Base-by-base conservation (phyloP, 2,113 vertebrate genomes). In the Spilogale gracilis region DNA sequence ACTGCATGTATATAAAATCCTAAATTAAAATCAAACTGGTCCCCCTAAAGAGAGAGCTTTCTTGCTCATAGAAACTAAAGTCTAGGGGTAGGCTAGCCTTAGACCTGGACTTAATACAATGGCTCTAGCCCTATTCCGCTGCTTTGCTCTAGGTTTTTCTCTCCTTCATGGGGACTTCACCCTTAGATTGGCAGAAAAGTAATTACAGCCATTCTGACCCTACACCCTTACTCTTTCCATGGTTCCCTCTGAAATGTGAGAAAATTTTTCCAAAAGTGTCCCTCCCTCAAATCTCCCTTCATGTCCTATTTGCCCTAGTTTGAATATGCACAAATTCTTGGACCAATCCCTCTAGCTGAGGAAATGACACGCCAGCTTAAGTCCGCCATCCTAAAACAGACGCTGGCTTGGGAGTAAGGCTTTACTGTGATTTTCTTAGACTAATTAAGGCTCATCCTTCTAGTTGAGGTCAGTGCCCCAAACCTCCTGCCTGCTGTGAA, bases 361-460 rank as follows among this genome's bases (percentile, higher is more conserved):
- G 69, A 90, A 83, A 84, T 67, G 76, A 25, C 81, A 67, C 52
- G 54, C 58, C 17, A 85, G 6, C 32, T 80, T 23, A 97, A 16
- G 23, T 12, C 52, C 67, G 27, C 69, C 38, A 74, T 87, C 23
- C 74, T 93, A 65, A 92, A 90, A 48, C 23, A 61, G 71, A 88
- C 45, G 43, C 38, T 38, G 10, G 43, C 32, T 83, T 85, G 27
- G 10, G 48, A 92, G 2, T 84, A 93, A 94, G 13, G 54, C 45
- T 84, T 76, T 90, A 48, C n/a, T 61, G 48, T 27, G 54, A 85
- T 69, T 94, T 94, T 73, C 65, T 91, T 79, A 95, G 61, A 93
- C 76, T 91, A 93, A 97, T 92, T 81, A 97, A 18, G 91, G 54
- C 32, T 92, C 91, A 96, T 91, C 25, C 78, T 91, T 95, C 81